Percentiles rank a stretch among this genome's conserved stretches.
phyloP scores from a whole-genome alignment of 2,113 vertebrate genomes.

The Cyanistes caeruleus region DNA sequence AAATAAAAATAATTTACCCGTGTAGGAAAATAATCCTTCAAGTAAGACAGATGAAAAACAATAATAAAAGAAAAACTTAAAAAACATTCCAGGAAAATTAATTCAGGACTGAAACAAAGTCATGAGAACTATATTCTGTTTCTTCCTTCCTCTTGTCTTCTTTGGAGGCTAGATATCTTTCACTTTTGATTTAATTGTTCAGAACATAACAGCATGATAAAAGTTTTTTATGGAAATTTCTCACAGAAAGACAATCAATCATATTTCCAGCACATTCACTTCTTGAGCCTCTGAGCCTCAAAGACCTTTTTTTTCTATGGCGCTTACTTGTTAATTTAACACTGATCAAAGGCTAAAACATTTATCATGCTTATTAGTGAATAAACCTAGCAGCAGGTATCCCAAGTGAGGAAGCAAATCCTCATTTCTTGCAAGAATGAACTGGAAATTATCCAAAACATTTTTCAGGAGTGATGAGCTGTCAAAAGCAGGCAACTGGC shows the following conservation, averaged over 20 bases:
- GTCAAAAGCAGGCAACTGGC: slow-evolving; percentile 79
- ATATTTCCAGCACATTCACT: slow-evolving; percentile 77
- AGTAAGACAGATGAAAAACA: neutral
- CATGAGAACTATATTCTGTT: slow-evolving; percentile 41
- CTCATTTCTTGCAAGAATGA: slow-evolving; percentile 86
- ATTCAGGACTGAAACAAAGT: neutral
- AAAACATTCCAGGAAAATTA: neutral
- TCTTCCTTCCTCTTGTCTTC: slow-evolving; percentile 62
- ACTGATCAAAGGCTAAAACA: slow-evolving; percentile 90
- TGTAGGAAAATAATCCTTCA: neutral
- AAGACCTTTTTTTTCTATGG: slow-evolving; percentile 77
- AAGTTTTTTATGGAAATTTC: slow-evolving; percentile 82
- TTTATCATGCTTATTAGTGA: slow-evolving; percentile 91
- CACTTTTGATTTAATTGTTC: slow-evolving; percentile 81
- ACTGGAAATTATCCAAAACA: slow-evolving; percentile 85
- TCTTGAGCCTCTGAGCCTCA: slow-evolving; percentile 82
- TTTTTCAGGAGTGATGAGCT: slow-evolving; percentile 82
- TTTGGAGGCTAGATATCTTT: slow-evolving; percentile 70
- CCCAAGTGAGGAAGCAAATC: slow-evolving; percentile 86
- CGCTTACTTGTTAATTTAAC: slow-evolving; percentile 88
- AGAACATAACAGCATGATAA: slow-evolving; percentile 72
- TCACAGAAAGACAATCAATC: slow-evolving; percentile 82
- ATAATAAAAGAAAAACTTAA: neutral
- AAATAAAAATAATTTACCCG: neutral
- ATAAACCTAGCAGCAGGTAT: slow-evolving; percentile 89